These are phyloP conservation scores for Halcyon smyrnensis DNA, from an alignment of 2,797 vertebrate genomes.

Conservation along the genomic window DNA sequence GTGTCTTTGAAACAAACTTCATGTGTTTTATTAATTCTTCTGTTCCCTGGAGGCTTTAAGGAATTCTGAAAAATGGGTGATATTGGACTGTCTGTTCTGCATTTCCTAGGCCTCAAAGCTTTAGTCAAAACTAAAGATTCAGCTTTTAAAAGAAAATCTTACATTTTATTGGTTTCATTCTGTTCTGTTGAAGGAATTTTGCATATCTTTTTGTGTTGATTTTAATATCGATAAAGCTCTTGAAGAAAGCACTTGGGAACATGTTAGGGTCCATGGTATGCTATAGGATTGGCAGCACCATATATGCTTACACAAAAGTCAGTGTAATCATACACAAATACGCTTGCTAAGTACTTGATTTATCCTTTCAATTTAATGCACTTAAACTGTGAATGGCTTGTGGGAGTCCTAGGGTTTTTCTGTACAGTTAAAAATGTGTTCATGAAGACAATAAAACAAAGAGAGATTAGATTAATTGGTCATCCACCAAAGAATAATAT, in stretches of 20 bases:
- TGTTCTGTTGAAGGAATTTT: conserved; percentile 11
- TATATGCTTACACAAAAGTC: conserved; percentile 8
- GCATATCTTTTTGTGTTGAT: background rate
- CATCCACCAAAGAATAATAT: conserved; percentile 3
- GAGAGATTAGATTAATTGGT: conserved; percentile 28
- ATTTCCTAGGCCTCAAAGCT: background rate
- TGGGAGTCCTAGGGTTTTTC: conserved; percentile 29
- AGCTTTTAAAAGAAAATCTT: background rate
- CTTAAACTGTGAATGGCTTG: conserved; percentile 30
- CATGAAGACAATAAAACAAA: conserved; percentile 6
- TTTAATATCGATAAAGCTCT: conserved; percentile 24
- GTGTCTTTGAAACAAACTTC: background rate
- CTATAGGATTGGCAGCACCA: background rate
- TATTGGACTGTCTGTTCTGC: background rate
- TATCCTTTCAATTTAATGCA: conserved; percentile 38
- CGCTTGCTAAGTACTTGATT: conserved; percentile 18
- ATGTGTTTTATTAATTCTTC: conserved; percentile 11
- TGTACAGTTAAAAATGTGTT: conserved; percentile 8
- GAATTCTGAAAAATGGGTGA: background rate
- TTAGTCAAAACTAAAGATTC: background rate
- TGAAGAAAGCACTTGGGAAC: background rate
- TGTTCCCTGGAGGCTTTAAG: background rate
- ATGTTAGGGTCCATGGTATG: background rate
- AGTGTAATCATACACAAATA: conserved; percentile 22
- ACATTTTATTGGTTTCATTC: background rate